Base-by-base conservation (phyloP, 30 jellyfish, hydroid and myxozoan species). In the Cassiopea andromeda region DNA sequence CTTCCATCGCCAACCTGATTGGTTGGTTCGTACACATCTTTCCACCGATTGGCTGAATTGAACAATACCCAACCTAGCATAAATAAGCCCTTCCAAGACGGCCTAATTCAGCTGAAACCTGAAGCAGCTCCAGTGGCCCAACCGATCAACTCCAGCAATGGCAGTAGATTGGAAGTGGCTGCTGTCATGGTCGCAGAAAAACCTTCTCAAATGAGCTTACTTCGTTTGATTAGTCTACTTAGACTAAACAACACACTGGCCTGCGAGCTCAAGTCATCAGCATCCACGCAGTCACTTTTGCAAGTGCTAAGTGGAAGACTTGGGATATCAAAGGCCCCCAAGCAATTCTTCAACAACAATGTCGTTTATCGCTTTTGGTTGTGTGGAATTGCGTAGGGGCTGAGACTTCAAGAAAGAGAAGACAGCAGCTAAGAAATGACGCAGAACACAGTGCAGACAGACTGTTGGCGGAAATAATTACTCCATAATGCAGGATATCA, bases 251-350 rank as follows among this genome's bases (percentile, higher is more conserved):
- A 67, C 82, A 27, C 38, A 87, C 86, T 44, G 94, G 94, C 85
- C 94, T 73, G 87, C 76, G 94, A 87, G 94, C 94, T 87, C 94
- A 81, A 77, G 85, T 73, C 87, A 58, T 80, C 82, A 87, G 94
- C 94, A 18, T 69, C 82, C 94, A 87, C 94, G 94, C 94, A 85
- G 82, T 78, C 94, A 87, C 90, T 89, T 71, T 27, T 27, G 38
- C 60, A 85, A 78, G 94, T 87, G 94, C 94, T 87, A 60, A 17
- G 94, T 87, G 94, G 82, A 64, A 48, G 90, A 77, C 86, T 77
- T 81, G 94, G 78, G 94, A 87, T 61, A 76, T 87, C 94, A 71
- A 87, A 78, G 94, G 90, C 94, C 94, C 94, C 94, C 90, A 87
- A 69, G 94, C 82, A 44, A n/a, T 46, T 57, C 90, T 75, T 76